Conservation (phyloP, 1,140 invertebrate species). For the Cryptotermes secundus region DNA sequence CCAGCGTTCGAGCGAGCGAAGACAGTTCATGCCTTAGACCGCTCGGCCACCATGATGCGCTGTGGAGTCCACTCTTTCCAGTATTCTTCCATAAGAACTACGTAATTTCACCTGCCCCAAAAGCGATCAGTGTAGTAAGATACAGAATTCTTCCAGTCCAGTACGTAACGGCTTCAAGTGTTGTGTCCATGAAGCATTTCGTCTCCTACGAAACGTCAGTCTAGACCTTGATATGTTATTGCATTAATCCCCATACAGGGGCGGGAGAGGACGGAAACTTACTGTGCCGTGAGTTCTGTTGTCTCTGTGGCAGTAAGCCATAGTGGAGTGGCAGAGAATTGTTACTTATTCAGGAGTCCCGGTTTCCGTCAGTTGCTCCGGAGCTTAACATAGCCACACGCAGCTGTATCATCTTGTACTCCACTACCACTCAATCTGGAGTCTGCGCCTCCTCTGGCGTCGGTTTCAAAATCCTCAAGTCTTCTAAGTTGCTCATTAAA, state of each 20-base stretch:
- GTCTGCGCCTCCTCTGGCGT: background rate
- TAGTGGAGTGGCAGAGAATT: background rate
- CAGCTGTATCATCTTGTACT: background rate
- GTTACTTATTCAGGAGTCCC: constrained; percentile 16
- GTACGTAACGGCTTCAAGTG: background rate
- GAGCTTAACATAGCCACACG: background rate
- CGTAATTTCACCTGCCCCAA: background rate
- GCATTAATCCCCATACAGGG: background rate
- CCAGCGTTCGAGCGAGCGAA: too few relatives aligned
- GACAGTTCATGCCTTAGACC: too few relatives aligned
- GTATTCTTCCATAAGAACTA: too few relatives aligned
- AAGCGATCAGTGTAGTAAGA: too few relatives aligned
- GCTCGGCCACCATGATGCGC: too few relatives aligned
- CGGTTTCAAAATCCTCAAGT: background rate
- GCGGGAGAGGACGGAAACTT: too few relatives aligned
- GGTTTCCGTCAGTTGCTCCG: background rate
- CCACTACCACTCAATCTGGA: background rate
- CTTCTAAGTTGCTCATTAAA: too few relatives aligned
- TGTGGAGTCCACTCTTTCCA: too few relatives aligned
- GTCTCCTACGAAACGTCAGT: background rate
- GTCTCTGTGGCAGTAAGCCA: background rate
- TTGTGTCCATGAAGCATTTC: too few relatives aligned
- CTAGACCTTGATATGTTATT: background rate
- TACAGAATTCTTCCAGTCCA: too few relatives aligned
- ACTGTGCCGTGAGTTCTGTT: background rate